Evolutionary conservation across 1,140 invertebrate genomes (phyloP).

Genomic region (Paralvinella palmiformis): DNA sequence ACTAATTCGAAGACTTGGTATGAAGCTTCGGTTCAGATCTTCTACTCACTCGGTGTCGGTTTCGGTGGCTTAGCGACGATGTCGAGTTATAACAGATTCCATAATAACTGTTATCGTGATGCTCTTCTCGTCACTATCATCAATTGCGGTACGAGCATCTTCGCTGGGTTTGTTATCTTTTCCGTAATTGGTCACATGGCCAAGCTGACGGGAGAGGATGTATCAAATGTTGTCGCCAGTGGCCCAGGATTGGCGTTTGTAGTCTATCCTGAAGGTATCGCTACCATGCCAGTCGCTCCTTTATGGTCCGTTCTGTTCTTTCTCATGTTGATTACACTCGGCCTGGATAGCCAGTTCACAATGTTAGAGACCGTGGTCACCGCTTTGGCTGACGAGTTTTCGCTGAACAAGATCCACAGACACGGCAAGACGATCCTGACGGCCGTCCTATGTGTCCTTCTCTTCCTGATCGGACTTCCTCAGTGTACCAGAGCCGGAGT

Average conservation of each 20-base stretch:
- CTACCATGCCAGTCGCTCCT: too few relatives aligned
- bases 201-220: too few relatives aligned
- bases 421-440: not conserved
- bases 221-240: too few relatives aligned
- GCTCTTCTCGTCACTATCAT: too few relatives aligned
- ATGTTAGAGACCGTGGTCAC: conserved; percentile 2
- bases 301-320: too few relatives aligned
- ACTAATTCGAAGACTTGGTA: conserved; percentile 69
- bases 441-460: not conserved
- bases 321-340: too few relatives aligned
- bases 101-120: conserved; percentile 38
- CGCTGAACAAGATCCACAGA: not conserved
- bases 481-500: conserved; percentile 1
- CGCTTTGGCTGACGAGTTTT: not conserved
- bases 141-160: too few relatives aligned
- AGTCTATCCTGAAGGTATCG: too few relatives aligned
- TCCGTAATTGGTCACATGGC: too few relatives aligned
- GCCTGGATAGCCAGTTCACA: conserved; percentile 49
- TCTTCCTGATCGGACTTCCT: conserved; percentile 6
- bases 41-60: conserved; percentile 90
- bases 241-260: too few relatives aligned
- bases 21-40: conserved; percentile 94
- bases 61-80: conserved; percentile 62
- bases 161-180: too few relatives aligned
- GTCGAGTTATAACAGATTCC: conserved; percentile 41